Evolutionary conservation across 2,797 vertebrate genomes (phyloP), one percentile per base, ranked within the genome.

Genomic region (Pogonophryne albipinna): DNA sequence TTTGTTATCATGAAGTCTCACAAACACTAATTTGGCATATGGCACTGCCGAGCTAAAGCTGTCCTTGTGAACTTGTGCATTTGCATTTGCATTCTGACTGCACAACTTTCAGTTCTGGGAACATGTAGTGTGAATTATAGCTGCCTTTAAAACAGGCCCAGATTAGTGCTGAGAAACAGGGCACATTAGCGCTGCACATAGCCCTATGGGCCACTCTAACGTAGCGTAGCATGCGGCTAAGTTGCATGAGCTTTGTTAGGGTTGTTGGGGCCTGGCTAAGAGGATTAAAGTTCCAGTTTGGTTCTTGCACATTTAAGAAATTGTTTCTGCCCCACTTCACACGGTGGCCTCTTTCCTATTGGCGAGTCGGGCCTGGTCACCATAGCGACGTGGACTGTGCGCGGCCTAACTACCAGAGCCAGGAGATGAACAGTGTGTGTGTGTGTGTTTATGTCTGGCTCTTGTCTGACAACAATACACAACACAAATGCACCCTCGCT

Each of bases 321-420:
- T 95, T 94, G 91, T 94, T 95, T 95, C 94, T 94, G 94, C 94
- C 91, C 92, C 94, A 94, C 91, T 95, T 95, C 94, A 95, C 93
- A 90, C 83, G 51, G 80, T 50, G 66, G 80, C 89, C 89, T 89
- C 91, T 79, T 79, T 90, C 88, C 85, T 86, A 85, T 68, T 87
- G 82, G 86, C 81, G 88, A 85, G 83, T 56, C 16, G 66, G 83
- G 84, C 81, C 87, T 72, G 44, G 91, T 94, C 85, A 14, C 91
- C 89, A 94, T 94, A 79, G 93, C 76, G 81, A 95, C 91, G 10
- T n/a, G 44, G 59, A 50, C 79, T 65, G 74, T 70, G 74, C 85
- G 66, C 71, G 89, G 87, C 84, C 86, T 85, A 82, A 88, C 89
- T 69, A 87, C 86, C 82, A 66, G 85, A 81, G 85, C 79, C 85